Evolutionary conservation across 1,140 invertebrate genomes (phyloP), one percentile per base, ranked within the genome.

Genomic region (Leptestheria dahalacensis): DNA sequence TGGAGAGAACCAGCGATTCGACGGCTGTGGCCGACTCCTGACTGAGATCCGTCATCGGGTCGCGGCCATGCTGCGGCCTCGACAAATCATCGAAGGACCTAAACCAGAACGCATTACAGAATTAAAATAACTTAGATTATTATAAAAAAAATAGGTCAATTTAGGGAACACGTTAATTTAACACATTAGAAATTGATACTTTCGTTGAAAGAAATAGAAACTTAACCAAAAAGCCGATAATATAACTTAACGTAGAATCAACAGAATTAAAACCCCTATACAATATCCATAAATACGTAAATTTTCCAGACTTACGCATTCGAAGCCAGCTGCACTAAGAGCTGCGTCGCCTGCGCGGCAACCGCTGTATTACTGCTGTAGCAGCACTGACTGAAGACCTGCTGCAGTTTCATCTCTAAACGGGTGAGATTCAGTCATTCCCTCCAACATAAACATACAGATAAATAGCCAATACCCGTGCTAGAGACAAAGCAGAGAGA

Each of bases 1-100:
- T 70, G 1, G 84, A 69, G n/a, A 86, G 75, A 10, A 87, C 81
- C 20, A 87, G 68, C 3, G 82, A 82, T 69, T 88, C 83, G 10
- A 86, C 61, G 23, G 60, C 60, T 21, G 62, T 47, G 1, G 55
- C 56, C n/a, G 62, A 60, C 25, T 62, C 62, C 52, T 60, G 58
- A 18, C 48, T 29, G 0, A 60, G 21, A 33, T 60, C 58, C 1
- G 51, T 20, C 3, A 33, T 24, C 41, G 58, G 11, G n/a, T 41
- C 53, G n/a, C n/a, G n/a, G 15, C 20, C 41, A 10, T 56, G 10
- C 3, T 21, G 28, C 24, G 26, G 25, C n/a, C n/a, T n/a, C n/a
- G n/a, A n/a, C n/a, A n/a, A n/a, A n/a, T n/a, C n/a, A n/a, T n/a
- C n/a, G n/a, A n/a, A n/a, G n/a, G n/a, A n/a, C n/a, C n/a, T n/a